These are phyloP conservation scores for Volucella zonaria DNA, from an alignment of 2,888 invertebrate genomes.

Conservation along the genomic window DNA sequence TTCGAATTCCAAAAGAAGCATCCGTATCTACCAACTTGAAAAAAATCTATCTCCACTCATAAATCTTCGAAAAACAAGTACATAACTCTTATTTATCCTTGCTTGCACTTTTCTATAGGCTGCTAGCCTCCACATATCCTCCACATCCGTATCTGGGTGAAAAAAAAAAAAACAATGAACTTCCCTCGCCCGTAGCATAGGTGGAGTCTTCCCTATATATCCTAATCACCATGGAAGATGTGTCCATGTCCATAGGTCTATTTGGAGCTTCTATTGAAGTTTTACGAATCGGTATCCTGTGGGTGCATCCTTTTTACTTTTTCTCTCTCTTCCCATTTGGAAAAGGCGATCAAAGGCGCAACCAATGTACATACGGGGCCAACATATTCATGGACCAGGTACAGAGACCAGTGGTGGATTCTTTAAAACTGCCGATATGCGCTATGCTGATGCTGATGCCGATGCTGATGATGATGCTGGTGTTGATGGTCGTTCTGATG, in stretches of 20 bases:
- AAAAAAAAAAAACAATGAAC: slow-evolving; percentile 36
- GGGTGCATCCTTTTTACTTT: slow-evolving; percentile 67
- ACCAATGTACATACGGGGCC: slow-evolving; percentile 23
- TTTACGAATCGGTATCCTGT: slow-evolving; percentile 61
- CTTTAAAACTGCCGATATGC: slow-evolving; percentile 54
- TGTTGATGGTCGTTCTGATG: not conserved
- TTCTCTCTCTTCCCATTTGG: slow-evolving; percentile 4
- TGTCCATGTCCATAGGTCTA: slow-evolving; percentile 60
- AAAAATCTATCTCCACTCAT: slow-evolving; percentile 23
- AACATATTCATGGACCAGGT: slow-evolving; percentile 16
- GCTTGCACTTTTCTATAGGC: slow-evolving; percentile 47
- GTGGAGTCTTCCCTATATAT: slow-evolving; percentile 63
- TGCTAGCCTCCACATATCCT: not conserved
- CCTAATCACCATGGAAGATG: slow-evolving; percentile 59
- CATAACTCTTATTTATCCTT: slow-evolving; percentile 46
- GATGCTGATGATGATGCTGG: slow-evolving; percentile 22
- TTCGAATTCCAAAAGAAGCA: not conserved
- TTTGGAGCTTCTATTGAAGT: slow-evolving; percentile 43
- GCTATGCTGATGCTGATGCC: slow-evolving; percentile 35
- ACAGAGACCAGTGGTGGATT: slow-evolving; percentile 39
- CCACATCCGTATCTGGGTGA: not conserved
- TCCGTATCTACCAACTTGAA: not conserved
- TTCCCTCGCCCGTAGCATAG: slow-evolving; percentile 25
- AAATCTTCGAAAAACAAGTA: slow-evolving; percentile 36
- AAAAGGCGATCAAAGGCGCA: slow-evolving; percentile 43